Base-by-base conservation (phyloP, 2,797 vertebrate species). In the Kryptolebias ocellatus region DNA sequence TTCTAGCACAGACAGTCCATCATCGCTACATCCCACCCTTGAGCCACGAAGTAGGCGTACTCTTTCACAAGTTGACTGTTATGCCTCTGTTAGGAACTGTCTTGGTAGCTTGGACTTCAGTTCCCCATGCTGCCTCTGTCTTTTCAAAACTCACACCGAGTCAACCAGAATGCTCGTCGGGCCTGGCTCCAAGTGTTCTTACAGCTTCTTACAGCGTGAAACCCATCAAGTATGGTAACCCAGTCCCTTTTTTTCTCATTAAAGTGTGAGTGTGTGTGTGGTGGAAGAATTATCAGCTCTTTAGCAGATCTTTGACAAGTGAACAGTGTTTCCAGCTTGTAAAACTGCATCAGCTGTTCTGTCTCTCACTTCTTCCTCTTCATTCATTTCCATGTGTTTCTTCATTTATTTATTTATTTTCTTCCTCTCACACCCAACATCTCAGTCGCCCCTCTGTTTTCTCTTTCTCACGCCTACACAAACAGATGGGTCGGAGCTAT, bases 401-500 rank as follows among this genome's bases (percentile, higher is more conserved):
- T 2, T 54, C 59, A 14, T 52, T 24, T 24, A 24, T 24, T 24
- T 24, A 24, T 24, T 24, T 24, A 24, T 24, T 24, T 54, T 34
- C 53, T 39, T 47, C 53, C 44, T 37, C 60, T 78, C 64, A 39
- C 17, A 14, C 64, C 46, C 34, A 45, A 31, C 60, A 70, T 57
- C 67, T 65, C 59, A 31, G 20, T 53, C 31, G 1, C 60, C 53
- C 44, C 18, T 59, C 68, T 70, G 14, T 57, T 60, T 63, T 66
- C 58, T 60, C 49, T 68, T 80, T 84, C 81, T 81, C 78, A 76
- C 72, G 6, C 83, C 78, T 65, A 65, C 79, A 37, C 71, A 9
- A 69, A 69, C 83, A 85, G 74, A 82, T 81, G 79, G 83, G 60
- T 68, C 28, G 1, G 20, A 45, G 75, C 69, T 66, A 52, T 83